Conservation (phyloP, 2,113 vertebrate genomes). For the Daboia siamensis region DNA sequence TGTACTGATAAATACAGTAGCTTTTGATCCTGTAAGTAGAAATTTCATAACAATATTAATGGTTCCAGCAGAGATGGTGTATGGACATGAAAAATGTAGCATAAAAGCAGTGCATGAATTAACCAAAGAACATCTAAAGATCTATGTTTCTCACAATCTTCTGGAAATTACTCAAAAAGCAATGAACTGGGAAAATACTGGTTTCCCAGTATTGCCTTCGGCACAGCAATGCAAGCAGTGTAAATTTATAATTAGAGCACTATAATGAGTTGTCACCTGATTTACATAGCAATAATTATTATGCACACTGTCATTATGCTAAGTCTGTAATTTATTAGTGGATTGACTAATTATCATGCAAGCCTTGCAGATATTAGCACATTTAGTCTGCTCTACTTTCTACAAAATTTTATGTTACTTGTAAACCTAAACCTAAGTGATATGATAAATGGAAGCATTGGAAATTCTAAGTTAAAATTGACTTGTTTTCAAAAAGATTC, state of each 20-base stretch:
- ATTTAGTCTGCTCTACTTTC: conserved; percentile 18
- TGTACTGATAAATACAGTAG: background rate
- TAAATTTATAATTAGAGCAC: background rate
- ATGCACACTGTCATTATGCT: conserved; percentile 6
- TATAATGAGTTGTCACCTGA: background rate
- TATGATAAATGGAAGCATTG: background rate
- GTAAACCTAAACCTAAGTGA: background rate
- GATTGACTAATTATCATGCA: conserved; percentile 6
- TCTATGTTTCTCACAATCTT: background rate
- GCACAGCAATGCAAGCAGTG: background rate
- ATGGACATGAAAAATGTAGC: background rate
- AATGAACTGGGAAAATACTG: background rate
- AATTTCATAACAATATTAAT: background rate
- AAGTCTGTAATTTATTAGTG: background rate
- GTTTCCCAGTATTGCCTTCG: background rate
- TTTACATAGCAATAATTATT: background rate
- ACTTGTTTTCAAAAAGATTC: background rate
- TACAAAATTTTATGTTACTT: background rate
- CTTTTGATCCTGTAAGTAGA: background rate
- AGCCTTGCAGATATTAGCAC: background rate
- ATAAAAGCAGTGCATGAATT: background rate
- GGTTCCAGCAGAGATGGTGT: background rate
- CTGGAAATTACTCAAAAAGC: background rate
- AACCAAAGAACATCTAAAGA: background rate
- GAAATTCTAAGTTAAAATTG: background rate